Percentiles rank a stretch among this genome's conserved stretches.
These are phyloP conservation scores for Nothura maculosa DNA, from an alignment of 2,797 vertebrate genomes.

Conservation along the genomic window DNA sequence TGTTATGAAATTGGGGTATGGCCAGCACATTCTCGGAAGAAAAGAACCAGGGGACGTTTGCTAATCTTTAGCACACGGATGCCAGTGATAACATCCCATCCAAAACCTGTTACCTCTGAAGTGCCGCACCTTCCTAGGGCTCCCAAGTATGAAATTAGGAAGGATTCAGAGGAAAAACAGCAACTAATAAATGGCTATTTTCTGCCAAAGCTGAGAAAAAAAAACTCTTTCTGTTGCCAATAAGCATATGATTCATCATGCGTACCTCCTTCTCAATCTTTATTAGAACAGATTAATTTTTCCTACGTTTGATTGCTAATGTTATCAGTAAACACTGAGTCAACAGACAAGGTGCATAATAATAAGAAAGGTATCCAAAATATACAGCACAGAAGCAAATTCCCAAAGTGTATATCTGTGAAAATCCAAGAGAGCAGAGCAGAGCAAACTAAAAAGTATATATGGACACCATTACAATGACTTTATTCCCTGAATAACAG, in stretches of 20 bases:
- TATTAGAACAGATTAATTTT: neutral
- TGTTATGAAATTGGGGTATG: constrained; percentile 25
- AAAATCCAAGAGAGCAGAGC: neutral
- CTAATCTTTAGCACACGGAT: constrained; percentile 15
- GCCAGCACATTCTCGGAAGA: constrained; percentile 61
- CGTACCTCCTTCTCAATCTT: neutral
- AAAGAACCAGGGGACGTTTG: constrained; percentile 39
- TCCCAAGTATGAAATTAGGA: neutral
- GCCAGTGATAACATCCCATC: constrained; percentile 17
- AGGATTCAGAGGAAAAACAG: constrained; percentile 17
- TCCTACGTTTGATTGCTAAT: neutral
- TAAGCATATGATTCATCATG: neutral
- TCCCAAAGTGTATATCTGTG: neutral
- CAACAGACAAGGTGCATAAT: neutral
- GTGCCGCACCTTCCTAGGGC: neutral
- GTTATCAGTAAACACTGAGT: neutral
- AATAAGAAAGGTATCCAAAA: neutral
- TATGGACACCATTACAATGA: neutral
- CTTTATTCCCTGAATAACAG: neutral
- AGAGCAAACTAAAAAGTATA: neutral
- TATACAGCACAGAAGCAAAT: neutral
- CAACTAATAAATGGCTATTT: constrained; percentile 6
- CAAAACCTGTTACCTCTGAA: constrained; percentile 45
- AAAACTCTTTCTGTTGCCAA: constrained; percentile 12
- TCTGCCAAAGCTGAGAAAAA: constrained; percentile 15